phyloP scores from a whole-genome alignment of 1,140 invertebrate genomes.

The Leptonema lineaticorne region DNA sequence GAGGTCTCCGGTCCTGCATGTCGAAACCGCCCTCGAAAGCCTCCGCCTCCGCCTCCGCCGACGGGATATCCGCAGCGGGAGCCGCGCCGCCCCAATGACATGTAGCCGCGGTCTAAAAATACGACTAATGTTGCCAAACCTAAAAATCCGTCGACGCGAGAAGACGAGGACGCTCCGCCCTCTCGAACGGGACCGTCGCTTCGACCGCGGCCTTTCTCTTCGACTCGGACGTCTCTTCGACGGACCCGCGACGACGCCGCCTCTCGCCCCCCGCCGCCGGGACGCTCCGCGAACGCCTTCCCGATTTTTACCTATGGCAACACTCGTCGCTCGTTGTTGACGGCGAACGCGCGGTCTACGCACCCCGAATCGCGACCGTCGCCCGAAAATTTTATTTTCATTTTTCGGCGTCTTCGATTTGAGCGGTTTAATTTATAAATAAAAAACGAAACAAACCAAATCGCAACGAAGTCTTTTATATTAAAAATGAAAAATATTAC shows the following conservation, averaged over 20 bases:
- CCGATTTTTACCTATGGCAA: no score
- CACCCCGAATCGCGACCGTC: no score
- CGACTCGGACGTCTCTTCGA: neutral
- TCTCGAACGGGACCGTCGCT: neutral
- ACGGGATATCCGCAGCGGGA: neutral
- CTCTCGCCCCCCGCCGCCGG: neutral
- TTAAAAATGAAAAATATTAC: no score
- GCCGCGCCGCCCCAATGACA: slow-evolving; percentile 44
- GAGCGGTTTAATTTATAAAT: no score
- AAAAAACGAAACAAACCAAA: no score
- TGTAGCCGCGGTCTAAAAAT: slow-evolving; percentile 54
- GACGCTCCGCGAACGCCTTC: neutral
- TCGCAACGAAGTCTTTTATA: no score
- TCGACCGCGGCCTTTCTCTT: neutral
- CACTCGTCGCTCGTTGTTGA: no score
- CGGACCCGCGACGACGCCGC: neutral
- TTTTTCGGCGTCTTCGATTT: neutral
- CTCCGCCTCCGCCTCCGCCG: neutral
- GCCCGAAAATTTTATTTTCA: neutral
- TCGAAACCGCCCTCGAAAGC: neutral
- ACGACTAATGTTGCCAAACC: slow-evolving; percentile 46
- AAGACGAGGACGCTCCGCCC: neutral
- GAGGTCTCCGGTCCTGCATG: slow-evolving; percentile 59
- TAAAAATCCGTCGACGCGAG: slow-evolving; percentile 10
- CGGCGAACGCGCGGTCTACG: no score